Percentiles rank a stretch among this genome's conserved stretches.
These are phyloP conservation scores for Catocala sponsa DNA, from an alignment of 2,888 invertebrate genomes.

Conservation along the genomic window DNA sequence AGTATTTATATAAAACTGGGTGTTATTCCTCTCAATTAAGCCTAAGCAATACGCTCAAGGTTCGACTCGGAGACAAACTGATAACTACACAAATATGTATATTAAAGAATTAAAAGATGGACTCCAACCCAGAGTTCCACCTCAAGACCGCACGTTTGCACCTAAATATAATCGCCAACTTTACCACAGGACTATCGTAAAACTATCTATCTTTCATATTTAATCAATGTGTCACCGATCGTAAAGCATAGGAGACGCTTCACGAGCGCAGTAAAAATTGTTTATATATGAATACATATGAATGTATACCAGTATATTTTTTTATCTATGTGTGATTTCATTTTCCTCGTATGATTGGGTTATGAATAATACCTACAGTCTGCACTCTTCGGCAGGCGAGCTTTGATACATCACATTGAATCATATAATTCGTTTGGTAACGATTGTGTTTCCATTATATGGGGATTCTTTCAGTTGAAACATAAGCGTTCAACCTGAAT, in stretches of 20 bases:
- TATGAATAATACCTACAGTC: conserved; percentile 31
- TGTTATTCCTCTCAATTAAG: no score
- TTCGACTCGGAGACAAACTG: no score
- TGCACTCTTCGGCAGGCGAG: neutral
- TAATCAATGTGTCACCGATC: conserved; percentile 9
- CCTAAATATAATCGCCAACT: no score
- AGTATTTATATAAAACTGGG: no score
- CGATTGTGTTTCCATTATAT: conserved; percentile 36
- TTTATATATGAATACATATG: conserved; percentile 24
- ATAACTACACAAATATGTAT: no score
- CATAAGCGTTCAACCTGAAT: conserved; percentile 57
- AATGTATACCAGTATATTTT: conserved; percentile 23
- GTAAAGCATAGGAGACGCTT: neutral
- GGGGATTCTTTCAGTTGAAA: conserved; percentile 37
- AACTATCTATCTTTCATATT: neutral
- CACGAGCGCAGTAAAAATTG: conserved; percentile 20
- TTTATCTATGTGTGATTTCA: conserved; percentile 23
- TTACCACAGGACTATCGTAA: no score
- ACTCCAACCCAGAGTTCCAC: no score
- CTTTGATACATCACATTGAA: conserved; percentile 12
- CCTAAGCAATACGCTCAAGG: no score
- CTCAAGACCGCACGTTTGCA: no score
- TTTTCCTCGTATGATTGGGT: conserved; percentile 33
- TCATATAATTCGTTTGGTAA: conserved; percentile 11
- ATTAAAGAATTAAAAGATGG: no score